Conservation (phyloP, 2,888 invertebrate species). For the Colostygia pectinataria region DNA sequence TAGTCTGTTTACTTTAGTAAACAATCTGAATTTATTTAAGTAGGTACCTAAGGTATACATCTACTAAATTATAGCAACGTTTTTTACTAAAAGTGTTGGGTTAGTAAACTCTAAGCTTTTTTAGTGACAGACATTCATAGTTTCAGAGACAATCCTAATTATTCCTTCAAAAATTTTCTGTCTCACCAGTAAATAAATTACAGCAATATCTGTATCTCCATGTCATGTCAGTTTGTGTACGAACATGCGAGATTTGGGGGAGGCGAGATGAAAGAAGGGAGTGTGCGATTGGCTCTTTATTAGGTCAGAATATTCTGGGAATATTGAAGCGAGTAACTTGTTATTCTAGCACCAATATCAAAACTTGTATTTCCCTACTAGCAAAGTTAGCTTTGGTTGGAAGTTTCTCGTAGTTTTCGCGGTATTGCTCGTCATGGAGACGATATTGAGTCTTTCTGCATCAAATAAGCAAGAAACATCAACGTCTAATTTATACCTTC, state of each 20-base stretch:
- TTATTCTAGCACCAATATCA: constrained; percentile 5
- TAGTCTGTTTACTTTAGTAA: no score
- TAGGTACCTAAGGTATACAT: no score
- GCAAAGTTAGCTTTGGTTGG: not conserved
- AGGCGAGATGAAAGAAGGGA: constrained; percentile 30
- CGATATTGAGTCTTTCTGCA: constrained; percentile 12
- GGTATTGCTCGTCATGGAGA: not conserved
- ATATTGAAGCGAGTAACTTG: constrained; percentile 7
- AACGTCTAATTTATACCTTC: constrained; percentile 73
- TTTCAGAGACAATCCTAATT: no score
- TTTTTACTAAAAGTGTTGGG: not conserved
- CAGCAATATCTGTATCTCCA: constrained; percentile 60
- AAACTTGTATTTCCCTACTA: not conserved
- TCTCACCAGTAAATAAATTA: constrained; percentile 34
- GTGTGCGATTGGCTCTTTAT: constrained; percentile 32
- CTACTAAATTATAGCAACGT: no score
- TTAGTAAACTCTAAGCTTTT: no score
- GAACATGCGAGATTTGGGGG: constrained; percentile 52
- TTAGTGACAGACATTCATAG: no score
- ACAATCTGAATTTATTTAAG: no score
- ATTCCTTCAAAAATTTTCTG: constrained; percentile 22
- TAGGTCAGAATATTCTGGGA: constrained; percentile 29
- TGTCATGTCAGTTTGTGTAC: constrained; percentile 58
- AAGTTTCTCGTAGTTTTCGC: not conserved
- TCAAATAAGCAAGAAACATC: constrained; percentile 45